Conservation (phyloP, 2,113 vertebrate genomes). For the Stegostoma tigrinum region DNA sequence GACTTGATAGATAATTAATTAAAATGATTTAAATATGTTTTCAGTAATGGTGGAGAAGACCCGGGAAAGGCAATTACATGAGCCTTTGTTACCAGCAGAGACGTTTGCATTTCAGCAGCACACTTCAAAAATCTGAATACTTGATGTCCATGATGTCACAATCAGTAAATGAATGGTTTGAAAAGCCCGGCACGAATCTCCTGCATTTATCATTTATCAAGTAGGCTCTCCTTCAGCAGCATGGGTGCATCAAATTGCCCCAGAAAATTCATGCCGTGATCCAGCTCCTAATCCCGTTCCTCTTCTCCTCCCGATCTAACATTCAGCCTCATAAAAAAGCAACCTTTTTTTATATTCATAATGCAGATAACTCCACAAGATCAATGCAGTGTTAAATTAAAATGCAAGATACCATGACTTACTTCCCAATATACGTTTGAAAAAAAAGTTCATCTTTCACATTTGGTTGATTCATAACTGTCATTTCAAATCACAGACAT, state of each 20-base stretch:
- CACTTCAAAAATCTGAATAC: neutral
- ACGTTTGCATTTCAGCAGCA: neutral
- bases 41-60: neutral
- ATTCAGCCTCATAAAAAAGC: slow-evolving; percentile 14
- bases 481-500: neutral
- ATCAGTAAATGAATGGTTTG: neutral
- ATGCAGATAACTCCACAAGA: slow-evolving; percentile 22
- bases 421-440: slow-evolving; percentile 7
- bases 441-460: slow-evolving; percentile 11
- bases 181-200: neutral
- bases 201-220: neutral
- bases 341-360: neutral
- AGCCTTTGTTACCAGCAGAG: neutral
- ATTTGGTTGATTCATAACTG: neutral
- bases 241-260: neutral
- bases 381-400: slow-evolving; percentile 33
- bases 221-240: neutral
- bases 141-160: neutral
- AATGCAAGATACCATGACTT: slow-evolving; percentile 23
- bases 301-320: neutral
- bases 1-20: neutral
- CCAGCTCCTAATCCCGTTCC: neutral
- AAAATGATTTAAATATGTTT: neutral
- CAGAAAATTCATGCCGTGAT: neutral
- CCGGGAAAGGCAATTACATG: neutral